These are phyloP conservation scores for Watsonalla binaria DNA, from an alignment of 2,888 invertebrate species.

Conservation along the genomic window DNA sequence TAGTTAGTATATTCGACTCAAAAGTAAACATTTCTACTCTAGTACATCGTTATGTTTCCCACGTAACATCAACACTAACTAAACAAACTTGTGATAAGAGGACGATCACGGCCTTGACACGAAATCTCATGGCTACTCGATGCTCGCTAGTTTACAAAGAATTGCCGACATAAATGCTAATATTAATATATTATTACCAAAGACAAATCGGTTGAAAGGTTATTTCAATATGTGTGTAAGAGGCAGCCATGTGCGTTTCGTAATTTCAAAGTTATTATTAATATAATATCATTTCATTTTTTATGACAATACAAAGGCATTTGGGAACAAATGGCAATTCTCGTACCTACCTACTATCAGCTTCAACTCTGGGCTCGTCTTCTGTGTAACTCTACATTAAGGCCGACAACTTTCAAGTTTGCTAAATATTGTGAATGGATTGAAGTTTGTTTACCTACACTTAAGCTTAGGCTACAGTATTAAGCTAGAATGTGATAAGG, in stretches of 20 bases:
- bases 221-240: background rate
- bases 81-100: constrained; percentile 11
- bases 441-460: too few relatives aligned
- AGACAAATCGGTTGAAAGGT: constrained; percentile 10
- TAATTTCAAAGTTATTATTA: background rate
- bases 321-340: too few relatives aligned
- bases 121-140: constrained; percentile 39
- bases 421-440: too few relatives aligned
- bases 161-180: constrained; percentile 27
- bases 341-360: background rate
- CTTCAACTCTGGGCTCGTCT: background rate
- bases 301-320: too few relatives aligned
- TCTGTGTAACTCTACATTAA: background rate
- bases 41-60: background rate
- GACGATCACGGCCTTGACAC: constrained; percentile 52
- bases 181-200: constrained; percentile 21
- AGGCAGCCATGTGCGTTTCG: background rate
- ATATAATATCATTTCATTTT: too few relatives aligned
- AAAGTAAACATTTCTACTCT: background rate
- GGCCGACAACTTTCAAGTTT: background rate
- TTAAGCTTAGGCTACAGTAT: too few relatives aligned
- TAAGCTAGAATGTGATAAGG: too few relatives aligned
- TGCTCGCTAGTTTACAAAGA: constrained; percentile 21
- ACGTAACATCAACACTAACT: constrained; percentile 3
- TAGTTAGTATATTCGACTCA: background rate